Conservation (phyloP, 2,888 invertebrate genomes). For the Dryocosmus kuriphilus region DNA sequence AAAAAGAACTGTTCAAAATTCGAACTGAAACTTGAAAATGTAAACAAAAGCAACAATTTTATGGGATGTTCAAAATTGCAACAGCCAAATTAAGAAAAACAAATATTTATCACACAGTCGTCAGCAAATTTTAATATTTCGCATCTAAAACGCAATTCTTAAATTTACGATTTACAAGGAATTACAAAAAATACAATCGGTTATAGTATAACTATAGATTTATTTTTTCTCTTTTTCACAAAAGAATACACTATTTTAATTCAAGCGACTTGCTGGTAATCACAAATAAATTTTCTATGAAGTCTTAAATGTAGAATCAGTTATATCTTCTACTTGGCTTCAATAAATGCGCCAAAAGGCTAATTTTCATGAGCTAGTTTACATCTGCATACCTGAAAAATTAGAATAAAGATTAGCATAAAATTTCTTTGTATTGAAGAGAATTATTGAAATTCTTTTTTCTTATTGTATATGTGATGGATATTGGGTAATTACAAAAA, state of each 20-base stretch:
- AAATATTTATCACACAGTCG: no score
- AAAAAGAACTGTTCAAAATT: no score
- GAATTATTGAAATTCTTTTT: no score
- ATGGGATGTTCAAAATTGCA: no score
- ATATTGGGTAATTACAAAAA: no score
- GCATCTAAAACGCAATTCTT: no score
- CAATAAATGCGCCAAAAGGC: neutral
- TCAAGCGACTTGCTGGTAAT: neutral
- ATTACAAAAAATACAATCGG: conserved; percentile 11
- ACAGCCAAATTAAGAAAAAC: no score
- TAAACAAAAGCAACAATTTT: no score
- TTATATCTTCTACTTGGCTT: neutral
- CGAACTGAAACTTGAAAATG: no score
- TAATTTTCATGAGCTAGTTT: conserved; percentile 26
- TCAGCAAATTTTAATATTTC: no score
- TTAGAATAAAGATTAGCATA: conserved; percentile 38
- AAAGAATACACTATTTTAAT: conserved; percentile 36
- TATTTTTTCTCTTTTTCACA: conserved; percentile 53
- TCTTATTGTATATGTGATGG: no score
- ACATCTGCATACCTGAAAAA: conserved; percentile 60
- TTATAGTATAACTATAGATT: conserved; percentile 49
- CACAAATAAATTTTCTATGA: conserved; percentile 14
- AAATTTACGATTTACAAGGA: no score
- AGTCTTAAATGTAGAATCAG: conserved; percentile 2
- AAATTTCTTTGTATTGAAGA: neutral